These are phyloP conservation scores for Scaptomyza pallida DNA, from an alignment of 1,140 invertebrate genomes.

Conservation along the genomic window DNA sequence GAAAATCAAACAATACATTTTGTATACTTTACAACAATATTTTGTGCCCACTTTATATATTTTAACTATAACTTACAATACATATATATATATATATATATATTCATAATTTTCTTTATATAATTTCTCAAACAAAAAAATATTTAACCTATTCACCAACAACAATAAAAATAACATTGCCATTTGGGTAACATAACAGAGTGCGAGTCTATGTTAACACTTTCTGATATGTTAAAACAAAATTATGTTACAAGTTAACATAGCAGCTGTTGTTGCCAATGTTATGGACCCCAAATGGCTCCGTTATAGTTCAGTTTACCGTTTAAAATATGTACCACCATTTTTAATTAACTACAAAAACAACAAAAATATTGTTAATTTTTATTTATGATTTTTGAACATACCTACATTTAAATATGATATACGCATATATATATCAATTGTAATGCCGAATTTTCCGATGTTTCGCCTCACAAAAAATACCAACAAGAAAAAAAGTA, in stretches of 20 bases:
- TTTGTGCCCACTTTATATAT: slow-evolving; percentile 72
- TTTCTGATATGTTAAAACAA: slow-evolving; percentile 1
- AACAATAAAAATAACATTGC: slow-evolving; percentile 10
- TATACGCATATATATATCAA: slow-evolving; percentile 38
- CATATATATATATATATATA: too few relatives aligned
- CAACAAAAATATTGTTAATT: slow-evolving; percentile 67
- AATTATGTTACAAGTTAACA: neutral
- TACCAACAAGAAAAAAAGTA: slow-evolving; percentile 59
- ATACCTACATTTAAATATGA: slow-evolving; percentile 49
- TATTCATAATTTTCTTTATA: slow-evolving; percentile 70
- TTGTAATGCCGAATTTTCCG: slow-evolving; percentile 84
- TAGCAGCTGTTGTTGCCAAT: slow-evolving; percentile 17
- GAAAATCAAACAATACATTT: slow-evolving; percentile 51
- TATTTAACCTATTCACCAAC: slow-evolving; percentile 50
- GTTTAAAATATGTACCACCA: slow-evolving; percentile 25
- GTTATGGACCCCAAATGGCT: slow-evolving; percentile 16
- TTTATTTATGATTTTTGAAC: slow-evolving; percentile 75
- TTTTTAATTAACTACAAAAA: slow-evolving; percentile 49
- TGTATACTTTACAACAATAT: slow-evolving; percentile 73
- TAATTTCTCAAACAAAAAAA: slow-evolving; percentile 60
- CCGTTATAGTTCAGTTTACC: slow-evolving; percentile 22
- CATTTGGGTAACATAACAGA: slow-evolving; percentile 23
- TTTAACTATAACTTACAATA: slow-evolving; percentile 64
- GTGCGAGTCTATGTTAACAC: slow-evolving; percentile 10
- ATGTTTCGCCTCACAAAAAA: slow-evolving; percentile 84